Conservation (phyloP, 1,140 invertebrate species). For the Heliconius hermathena region DNA sequence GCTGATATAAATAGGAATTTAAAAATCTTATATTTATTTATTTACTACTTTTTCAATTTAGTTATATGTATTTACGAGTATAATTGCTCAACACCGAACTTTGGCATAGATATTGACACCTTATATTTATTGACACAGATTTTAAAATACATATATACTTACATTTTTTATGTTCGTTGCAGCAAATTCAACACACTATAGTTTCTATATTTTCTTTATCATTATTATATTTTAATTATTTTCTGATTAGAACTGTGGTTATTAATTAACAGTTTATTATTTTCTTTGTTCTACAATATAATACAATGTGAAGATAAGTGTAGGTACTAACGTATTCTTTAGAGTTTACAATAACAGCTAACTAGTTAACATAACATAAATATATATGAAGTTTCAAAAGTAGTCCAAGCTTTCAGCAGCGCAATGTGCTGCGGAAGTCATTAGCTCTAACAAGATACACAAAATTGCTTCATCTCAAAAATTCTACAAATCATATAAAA, state of each 20-base stretch:
- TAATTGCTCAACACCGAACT: too few species aligned
- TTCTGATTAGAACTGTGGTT: not conserved
- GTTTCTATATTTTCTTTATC: constrained; percentile 3
- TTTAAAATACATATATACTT: not conserved
- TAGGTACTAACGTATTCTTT: not conserved
- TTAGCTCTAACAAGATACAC: constrained; percentile 28
- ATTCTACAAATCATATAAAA: not conserved
- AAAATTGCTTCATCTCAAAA: constrained; percentile 11
- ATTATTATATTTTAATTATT: constrained; percentile 1
- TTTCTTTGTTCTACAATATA: constrained; percentile 14
- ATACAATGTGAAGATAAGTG: not conserved
- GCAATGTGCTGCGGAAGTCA: constrained; percentile 32
- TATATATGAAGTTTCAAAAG: constrained; percentile 26
- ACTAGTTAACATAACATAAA: constrained; percentile 20
- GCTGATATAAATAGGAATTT: too few species aligned
- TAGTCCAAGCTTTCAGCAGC: constrained; percentile 24
- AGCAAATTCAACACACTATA: not conserved
- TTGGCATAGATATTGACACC: not conserved
- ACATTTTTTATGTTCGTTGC: not conserved
- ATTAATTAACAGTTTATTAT: constrained; percentile 11
- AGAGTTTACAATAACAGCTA: constrained; percentile 11
- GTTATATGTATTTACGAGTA: too few species aligned
- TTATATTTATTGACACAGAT: not conserved
- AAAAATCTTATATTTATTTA: too few species aligned
- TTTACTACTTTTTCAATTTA: too few species aligned